Conservation (phyloP, 2,797 vertebrate species). For the Dicrostonyx torquatus region DNA sequence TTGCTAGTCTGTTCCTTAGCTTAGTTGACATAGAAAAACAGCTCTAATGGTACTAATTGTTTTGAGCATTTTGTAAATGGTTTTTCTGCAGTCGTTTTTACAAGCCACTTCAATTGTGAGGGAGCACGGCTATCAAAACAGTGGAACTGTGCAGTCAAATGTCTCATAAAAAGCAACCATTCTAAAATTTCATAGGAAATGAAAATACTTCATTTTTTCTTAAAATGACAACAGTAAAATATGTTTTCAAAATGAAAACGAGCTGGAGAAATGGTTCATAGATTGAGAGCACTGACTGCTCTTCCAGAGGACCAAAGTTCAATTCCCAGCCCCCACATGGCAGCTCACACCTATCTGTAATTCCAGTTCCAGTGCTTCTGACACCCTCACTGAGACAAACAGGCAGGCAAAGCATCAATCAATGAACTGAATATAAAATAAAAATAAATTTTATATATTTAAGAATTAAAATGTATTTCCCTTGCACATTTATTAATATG, state of each 20-base stretch:
- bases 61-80: slow-evolving; percentile 76
- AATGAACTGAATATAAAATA: no score
- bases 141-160: slow-evolving; percentile 70
- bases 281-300: no score
- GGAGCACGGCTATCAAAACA: slow-evolving; percentile 73
- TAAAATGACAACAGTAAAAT: slow-evolving; percentile 33
- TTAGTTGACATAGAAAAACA: slow-evolving; percentile 63
- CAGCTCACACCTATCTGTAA: background rate
- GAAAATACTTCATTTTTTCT: slow-evolving; percentile 69
- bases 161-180: slow-evolving; percentile 77
- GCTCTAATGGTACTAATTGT: slow-evolving; percentile 61
- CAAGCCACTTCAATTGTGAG: slow-evolving; percentile 76
- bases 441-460: background rate
- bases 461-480: background rate
- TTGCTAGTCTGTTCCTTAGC: slow-evolving; percentile 67
- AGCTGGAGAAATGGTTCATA: background rate
- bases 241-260: slow-evolving; percentile 74
- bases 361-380: background rate
- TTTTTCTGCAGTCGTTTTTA: slow-evolving; percentile 77
- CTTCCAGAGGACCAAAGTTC: background rate
- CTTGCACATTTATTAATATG: slow-evolving; percentile 72
- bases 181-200: slow-evolving; percentile 79
- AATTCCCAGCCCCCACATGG: background rate
- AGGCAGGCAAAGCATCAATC: background rate
- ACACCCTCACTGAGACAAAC: no score